phyloP scores from a whole-genome alignment of 30 jellyfish, hydroid and myxozoan species.

The Cassiopea andromeda region DNA sequence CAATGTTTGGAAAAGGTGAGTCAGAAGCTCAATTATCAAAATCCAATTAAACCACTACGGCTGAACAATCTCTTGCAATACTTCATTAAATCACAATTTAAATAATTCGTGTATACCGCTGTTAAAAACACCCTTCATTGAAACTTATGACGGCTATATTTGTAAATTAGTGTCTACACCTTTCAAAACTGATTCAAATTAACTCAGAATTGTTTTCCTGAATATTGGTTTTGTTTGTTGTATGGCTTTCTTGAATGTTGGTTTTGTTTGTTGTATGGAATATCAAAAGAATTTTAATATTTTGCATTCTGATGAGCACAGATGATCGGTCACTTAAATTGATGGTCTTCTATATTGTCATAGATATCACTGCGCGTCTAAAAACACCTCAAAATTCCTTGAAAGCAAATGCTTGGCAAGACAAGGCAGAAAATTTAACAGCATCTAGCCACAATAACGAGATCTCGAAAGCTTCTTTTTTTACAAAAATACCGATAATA shows the following conservation, averaged over 20 bases:
- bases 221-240: not conserved
- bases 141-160: not conserved
- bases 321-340: no score
- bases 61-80: not conserved
- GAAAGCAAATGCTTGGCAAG: no score
- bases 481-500: no score
- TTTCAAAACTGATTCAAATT: not conserved
- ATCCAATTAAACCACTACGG: constrained; percentile 2
- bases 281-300: no score
- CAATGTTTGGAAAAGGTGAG: not conserved
- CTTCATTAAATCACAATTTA: not conserved
- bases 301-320: no score
- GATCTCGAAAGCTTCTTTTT: no score
- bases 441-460: no score
- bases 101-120: not conserved
- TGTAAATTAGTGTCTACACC: not conserved
- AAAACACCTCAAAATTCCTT: no score
- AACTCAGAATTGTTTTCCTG: not conserved
- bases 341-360: no score
- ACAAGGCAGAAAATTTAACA: no score
- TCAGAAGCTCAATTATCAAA: not conserved
- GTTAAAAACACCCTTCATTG: not conserved
- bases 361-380: no score
- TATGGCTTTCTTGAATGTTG: not conserved
- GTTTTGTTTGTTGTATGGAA: not conserved